These are phyloP conservation scores for Thymelicus acteon DNA, from an alignment of 2,888 invertebrate species.

Conservation along the genomic window DNA sequence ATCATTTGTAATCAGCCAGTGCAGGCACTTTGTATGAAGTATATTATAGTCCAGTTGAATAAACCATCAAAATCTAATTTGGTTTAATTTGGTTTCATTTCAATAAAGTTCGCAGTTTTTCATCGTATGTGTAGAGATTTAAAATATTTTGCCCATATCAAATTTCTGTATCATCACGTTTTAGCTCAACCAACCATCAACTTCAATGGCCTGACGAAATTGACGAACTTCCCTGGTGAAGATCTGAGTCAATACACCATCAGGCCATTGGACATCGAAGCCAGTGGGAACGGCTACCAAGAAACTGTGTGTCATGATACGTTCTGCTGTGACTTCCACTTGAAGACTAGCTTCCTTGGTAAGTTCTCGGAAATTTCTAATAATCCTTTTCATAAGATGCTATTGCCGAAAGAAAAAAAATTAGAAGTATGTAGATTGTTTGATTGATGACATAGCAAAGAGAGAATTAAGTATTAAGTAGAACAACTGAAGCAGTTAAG, in stretches of 20 bases:
- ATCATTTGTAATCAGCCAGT: too few relatives aligned
- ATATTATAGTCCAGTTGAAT: too few relatives aligned
- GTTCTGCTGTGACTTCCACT: slow-evolving; percentile 69
- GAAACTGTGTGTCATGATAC: slow-evolving; percentile 62
- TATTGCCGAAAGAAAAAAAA: too few relatives aligned
- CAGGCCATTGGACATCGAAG: slow-evolving; percentile 58
- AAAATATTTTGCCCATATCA: not conserved
- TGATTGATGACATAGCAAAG: too few relatives aligned
- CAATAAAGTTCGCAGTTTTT: too few relatives aligned
- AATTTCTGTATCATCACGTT: not conserved
- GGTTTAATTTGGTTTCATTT: too few relatives aligned
- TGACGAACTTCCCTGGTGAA: slow-evolving; percentile 45
- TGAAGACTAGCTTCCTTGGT: slow-evolving; percentile 58
- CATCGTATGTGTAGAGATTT: too few relatives aligned
- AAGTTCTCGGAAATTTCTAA: slow-evolving; percentile 25
- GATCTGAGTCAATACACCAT: slow-evolving; percentile 63
- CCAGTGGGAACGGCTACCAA: slow-evolving; percentile 52
- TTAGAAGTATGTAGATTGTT: too few relatives aligned
- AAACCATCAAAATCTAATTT: too few relatives aligned
- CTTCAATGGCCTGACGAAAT: slow-evolving; percentile 44
- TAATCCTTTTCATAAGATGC: not conserved
- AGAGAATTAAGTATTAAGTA: too few relatives aligned
- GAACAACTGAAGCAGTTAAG: too few relatives aligned
- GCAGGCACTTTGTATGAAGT: too few relatives aligned
- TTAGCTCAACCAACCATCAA: slow-evolving; percentile 40